A percentile compares a stretch with the other conserved stretches of the same genome.
Evolutionary conservation across 1,140 invertebrate genomes (phyloP).

Genomic region (Trichonephila inaurata): DNA sequence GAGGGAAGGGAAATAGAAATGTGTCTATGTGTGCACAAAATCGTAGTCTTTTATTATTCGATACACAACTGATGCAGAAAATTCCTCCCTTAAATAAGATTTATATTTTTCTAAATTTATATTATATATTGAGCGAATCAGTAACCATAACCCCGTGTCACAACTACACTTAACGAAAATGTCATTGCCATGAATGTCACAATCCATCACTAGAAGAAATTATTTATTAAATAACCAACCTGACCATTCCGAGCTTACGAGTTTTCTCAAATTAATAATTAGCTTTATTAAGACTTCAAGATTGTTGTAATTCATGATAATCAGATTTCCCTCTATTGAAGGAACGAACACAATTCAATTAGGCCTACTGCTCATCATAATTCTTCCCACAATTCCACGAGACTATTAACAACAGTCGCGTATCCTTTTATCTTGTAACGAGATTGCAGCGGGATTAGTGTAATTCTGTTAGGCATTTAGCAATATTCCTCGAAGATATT

Average conservation of each 20-base stretch:
- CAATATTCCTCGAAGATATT: neutral
- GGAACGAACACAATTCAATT: conserved; percentile 12
- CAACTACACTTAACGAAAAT: no score
- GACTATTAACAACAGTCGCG: neutral
- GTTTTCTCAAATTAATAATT: conserved; percentile 26
- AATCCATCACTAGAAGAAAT: neutral
- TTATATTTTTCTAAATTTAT: no score
- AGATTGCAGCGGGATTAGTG: neutral
- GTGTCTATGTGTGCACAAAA: no score
- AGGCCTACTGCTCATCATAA: neutral
- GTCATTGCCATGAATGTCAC: no score
- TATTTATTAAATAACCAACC: neutral
- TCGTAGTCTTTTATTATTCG: no score
- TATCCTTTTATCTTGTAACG: neutral
- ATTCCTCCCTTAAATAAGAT: no score
- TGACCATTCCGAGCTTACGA: neutral
- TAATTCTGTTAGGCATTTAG: neutral
- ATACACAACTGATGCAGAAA: no score
- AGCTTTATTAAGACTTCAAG: conserved; percentile 2
- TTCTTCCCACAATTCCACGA: neutral
- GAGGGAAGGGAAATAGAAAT: no score
- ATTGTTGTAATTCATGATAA: neutral
- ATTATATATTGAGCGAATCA: no score
- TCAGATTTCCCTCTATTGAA: conserved; percentile 1
- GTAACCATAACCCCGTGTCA: no score